Evolutionary conservation across 2,113 vertebrate genomes (phyloP).

Genomic region (Scomber japonicus): DNA sequence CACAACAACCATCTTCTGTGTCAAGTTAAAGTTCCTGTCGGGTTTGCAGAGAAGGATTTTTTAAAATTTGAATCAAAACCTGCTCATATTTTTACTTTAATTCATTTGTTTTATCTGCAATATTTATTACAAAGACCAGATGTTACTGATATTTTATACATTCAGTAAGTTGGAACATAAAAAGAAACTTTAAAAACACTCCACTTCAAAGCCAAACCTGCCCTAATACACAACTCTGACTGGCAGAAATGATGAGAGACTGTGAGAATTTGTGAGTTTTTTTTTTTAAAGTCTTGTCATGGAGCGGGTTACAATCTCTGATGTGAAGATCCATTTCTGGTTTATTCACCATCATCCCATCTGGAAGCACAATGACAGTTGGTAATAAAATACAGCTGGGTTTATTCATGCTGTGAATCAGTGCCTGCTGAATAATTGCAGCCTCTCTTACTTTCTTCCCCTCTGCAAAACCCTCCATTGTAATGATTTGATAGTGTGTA

Average conservation of each 20-base stretch:
- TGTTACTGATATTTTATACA: too few relatives aligned
- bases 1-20: too few relatives aligned
- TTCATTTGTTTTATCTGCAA: too few relatives aligned
- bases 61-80: too few relatives aligned
- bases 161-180: background rate
- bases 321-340: constrained; percentile 32
- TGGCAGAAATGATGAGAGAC: constrained; percentile 11
- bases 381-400: constrained; percentile 29
- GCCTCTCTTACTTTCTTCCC: constrained; percentile 17
- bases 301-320: constrained; percentile 2
- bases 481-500: constrained; percentile 13
- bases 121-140: too few relatives aligned
- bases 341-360: constrained; percentile 20
- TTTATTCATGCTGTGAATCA: constrained; percentile 44
- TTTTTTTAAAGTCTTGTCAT: background rate
- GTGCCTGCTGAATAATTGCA: constrained; percentile 37
- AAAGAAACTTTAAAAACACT: constrained; percentile 5
- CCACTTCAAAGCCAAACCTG: constrained; percentile 16
- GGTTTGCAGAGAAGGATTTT: too few relatives aligned
- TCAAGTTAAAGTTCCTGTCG: too few relatives aligned
- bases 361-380: constrained; percentile 35
- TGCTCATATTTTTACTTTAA: too few relatives aligned
- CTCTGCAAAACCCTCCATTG: constrained; percentile 23
- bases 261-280: background rate
- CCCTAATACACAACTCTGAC: background rate